These are phyloP conservation scores for Hypotaenidia okinawae DNA, from an alignment of 2,797 vertebrate species.

Conservation along the genomic window DNA sequence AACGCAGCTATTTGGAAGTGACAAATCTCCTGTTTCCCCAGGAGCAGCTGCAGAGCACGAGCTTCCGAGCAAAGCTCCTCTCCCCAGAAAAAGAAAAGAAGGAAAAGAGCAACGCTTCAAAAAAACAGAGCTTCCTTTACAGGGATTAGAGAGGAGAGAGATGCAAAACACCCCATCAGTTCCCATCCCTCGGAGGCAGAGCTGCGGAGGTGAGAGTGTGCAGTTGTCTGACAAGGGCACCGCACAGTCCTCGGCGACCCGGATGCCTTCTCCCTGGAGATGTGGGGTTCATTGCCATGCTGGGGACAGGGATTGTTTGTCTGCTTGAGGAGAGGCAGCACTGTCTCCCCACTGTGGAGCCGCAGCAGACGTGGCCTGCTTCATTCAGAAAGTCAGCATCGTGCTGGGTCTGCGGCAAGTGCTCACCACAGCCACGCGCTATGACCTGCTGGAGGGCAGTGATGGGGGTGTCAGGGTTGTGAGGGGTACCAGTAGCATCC, in stretches of 20 bases:
- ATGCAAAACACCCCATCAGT: not conserved
- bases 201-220: rapidly evolving
- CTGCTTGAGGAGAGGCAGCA: not conserved
- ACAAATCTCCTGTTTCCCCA: not conserved
- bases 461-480: rapidly evolving
- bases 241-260: rapidly evolving
- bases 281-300: rapidly evolving
- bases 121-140: not conserved
- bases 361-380: rapidly evolving
- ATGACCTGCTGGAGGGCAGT: rapidly evolving
- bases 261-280: not conserved
- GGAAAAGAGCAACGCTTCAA: not conserved
- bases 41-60: not conserved
- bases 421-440: rapidly evolving
- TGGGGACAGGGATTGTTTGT: not conserved
- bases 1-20: not conserved
- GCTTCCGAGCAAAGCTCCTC: conserved; percentile 18
- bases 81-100: not conserved
- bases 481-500: no score
- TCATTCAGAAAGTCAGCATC: not conserved
- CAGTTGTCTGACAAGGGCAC: not conserved
- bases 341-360: not conserved
- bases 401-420: rapidly evolving
- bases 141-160: not conserved
- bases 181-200: not conserved